Evolutionary conservation across 35 echinoderm and acorn worm species (phyloP).

Genomic region (Anneissia japonica): DNA sequence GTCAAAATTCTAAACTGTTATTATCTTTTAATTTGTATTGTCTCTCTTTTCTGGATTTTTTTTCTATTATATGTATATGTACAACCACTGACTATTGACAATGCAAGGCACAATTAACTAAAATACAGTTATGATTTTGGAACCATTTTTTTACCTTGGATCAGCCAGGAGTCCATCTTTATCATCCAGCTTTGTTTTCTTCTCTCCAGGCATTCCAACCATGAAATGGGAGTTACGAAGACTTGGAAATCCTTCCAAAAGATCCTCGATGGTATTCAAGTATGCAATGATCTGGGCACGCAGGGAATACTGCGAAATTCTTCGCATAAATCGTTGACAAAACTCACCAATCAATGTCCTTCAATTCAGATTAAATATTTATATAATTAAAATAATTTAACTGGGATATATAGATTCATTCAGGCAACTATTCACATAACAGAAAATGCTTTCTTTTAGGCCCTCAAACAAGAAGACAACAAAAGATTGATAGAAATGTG

Average conservation of each 20-base stretch:
- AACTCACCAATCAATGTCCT: slow-evolving; percentile 76
- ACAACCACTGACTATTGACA: too few species aligned
- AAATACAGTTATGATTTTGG: too few species aligned
- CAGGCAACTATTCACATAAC: too few species aligned
- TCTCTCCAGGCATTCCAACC: slow-evolving; percentile 66
- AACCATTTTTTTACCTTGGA: slow-evolving; percentile 51
- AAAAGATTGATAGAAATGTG: too few species aligned
- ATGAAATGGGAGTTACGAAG: slow-evolving; percentile 65
- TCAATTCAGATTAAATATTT: too few species aligned
- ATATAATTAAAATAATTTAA: too few species aligned
- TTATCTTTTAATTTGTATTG: not conserved
- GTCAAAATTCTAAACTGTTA: not conserved
- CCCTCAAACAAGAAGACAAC: too few species aligned
- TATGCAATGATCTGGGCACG: slow-evolving; percentile 91
- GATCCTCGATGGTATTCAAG: slow-evolving; percentile 64
- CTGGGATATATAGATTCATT: too few species aligned
- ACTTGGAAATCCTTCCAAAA: slow-evolving; percentile 61
- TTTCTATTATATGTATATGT: too few species aligned
- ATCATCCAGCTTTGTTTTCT: slow-evolving; percentile 67
- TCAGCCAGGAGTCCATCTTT: slow-evolving; percentile 57
- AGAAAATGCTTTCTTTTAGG: too few species aligned
- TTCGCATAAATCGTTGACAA: slow-evolving; percentile 67
- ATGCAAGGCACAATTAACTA: too few species aligned
- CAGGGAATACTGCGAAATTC: slow-evolving; percentile 90
- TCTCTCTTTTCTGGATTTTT: too few species aligned